These are phyloP conservation scores for Gobiocypris rarus DNA, from an alignment of 2,113 vertebrate genomes.

Conservation along the genomic window DNA sequence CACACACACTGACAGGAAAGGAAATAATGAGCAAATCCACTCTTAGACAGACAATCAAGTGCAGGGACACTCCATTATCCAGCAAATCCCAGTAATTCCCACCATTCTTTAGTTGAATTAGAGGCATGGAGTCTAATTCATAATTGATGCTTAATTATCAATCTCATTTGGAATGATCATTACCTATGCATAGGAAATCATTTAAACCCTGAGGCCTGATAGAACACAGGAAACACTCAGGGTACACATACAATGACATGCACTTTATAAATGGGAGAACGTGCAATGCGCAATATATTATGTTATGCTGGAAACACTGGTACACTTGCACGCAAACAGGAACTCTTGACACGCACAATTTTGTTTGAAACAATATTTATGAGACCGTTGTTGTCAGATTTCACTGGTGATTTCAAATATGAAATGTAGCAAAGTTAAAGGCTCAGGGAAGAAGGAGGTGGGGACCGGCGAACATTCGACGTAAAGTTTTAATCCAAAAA, in stretches of 20 bases:
- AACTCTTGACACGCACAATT: too few relatives aligned
- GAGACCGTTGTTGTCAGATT: too few relatives aligned
- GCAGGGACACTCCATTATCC: neutral
- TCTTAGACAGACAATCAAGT: conserved; percentile 27
- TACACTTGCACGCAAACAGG: too few relatives aligned
- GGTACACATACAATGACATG: neutral
- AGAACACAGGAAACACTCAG: conserved; percentile 7
- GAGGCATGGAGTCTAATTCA: conserved; percentile 7
- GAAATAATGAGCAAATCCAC: conserved; percentile 34
- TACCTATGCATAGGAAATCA: conserved; percentile 31
- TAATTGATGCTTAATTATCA: conserved; percentile 42
- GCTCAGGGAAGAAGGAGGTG: too few relatives aligned
- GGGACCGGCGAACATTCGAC: too few relatives aligned
- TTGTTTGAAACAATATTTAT: too few relatives aligned
- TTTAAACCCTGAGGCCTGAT: conserved; percentile 15
- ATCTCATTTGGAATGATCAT: conserved; percentile 17
- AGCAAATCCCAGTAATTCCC: conserved; percentile 14
- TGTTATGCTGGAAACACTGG: too few relatives aligned
- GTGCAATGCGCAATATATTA: too few relatives aligned
- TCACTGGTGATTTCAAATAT: too few relatives aligned
- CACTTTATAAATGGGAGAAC: too few relatives aligned
- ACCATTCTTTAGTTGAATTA: neutral
- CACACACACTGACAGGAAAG: neutral
- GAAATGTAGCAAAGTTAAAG: too few relatives aligned
- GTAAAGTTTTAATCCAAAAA: too few relatives aligned